Percentiles rank a stretch among this genome's conserved stretches.
These are phyloP conservation scores for Scytalopus superciliaris DNA, from an alignment of 2,113 vertebrate genomes.

Conservation along the genomic window DNA sequence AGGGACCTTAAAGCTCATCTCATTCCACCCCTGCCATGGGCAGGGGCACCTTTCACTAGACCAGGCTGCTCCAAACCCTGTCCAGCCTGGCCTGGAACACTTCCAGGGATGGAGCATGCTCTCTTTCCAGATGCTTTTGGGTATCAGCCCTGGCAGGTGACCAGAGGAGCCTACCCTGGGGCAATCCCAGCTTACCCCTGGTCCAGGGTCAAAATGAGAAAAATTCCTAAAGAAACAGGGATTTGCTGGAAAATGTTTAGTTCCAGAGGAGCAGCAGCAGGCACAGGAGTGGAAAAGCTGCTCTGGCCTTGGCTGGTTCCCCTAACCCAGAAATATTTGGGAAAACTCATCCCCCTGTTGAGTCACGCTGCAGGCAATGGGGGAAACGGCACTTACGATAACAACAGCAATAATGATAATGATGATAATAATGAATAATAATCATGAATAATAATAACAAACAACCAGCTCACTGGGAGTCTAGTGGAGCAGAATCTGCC, in stretches of 20 bases:
- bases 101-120: not conserved
- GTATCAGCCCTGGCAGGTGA: not conserved
- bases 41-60: too few relatives aligned
- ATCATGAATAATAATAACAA: not conserved
- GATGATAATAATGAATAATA: not conserved
- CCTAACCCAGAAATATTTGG: not conserved
- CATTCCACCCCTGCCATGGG: not conserved
- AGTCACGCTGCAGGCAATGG: not conserved
- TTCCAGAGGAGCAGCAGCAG: not conserved
- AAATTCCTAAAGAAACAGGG: not conserved
- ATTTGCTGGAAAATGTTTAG: not conserved
- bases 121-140: not conserved
- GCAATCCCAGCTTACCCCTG: accelerated
- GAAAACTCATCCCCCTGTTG: not conserved
- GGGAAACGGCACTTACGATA: not conserved
- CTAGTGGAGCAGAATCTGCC: not conserved
- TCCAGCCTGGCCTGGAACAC: not conserved
- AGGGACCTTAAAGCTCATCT: not conserved
- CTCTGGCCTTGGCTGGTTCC: not conserved
- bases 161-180: accelerated
- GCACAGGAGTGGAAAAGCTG: accelerated
- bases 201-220: not conserved
- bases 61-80: not conserved
- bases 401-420: not conserved
- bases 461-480: not conserved